Evolutionary conservation across 2,888 invertebrate genomes (phyloP).

Genomic region (Drosophila paranaensis): DNA sequence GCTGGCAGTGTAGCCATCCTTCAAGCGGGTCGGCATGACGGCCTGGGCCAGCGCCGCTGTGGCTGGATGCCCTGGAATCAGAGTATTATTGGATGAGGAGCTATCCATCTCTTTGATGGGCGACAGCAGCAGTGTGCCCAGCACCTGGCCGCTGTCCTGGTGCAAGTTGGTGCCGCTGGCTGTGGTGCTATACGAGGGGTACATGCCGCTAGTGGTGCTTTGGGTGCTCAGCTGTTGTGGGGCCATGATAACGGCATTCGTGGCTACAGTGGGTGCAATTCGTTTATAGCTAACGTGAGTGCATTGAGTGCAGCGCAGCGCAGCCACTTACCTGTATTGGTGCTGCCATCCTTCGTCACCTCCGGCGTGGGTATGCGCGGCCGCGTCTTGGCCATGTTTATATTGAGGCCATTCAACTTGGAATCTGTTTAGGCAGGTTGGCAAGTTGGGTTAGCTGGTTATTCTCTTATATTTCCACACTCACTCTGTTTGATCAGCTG

Average conservation of each 20-base stretch:
- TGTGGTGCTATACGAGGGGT: slow-evolving; percentile 82
- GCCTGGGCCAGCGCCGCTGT: slow-evolving; percentile 92
- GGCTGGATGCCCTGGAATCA: slow-evolving; percentile 90
- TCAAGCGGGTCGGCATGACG: slow-evolving; percentile 86
- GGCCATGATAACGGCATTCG: slow-evolving; percentile 87
- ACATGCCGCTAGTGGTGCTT: slow-evolving; percentile 84
- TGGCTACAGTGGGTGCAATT: slow-evolving; percentile 81
- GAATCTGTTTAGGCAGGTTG: slow-evolving; percentile 85
- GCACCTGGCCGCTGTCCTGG: slow-evolving; percentile 88
- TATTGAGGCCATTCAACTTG: slow-evolving; percentile 87
- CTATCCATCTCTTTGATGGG: slow-evolving; percentile 94
- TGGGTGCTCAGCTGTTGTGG: slow-evolving; percentile 87
- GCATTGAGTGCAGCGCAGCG: slow-evolving; percentile 23
- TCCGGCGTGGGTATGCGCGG: slow-evolving; percentile 96
- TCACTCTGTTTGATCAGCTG: slow-evolving; percentile 89
- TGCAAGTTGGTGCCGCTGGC: slow-evolving; percentile 67
- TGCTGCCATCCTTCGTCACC: slow-evolving; percentile 89
- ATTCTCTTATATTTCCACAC: slow-evolving; percentile 30
- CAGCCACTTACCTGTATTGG: slow-evolving; percentile 75
- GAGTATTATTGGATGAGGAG: slow-evolving; percentile 90
- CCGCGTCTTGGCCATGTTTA: slow-evolving; percentile 87
- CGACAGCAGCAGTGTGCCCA: slow-evolving; percentile 91
- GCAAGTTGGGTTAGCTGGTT: neutral
- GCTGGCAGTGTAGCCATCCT: slow-evolving; percentile 61
- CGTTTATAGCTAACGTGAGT: slow-evolving; percentile 35